Base-by-base conservation (phyloP, 2,113 vertebrate genomes). In the Tetrao urogallus region DNA sequence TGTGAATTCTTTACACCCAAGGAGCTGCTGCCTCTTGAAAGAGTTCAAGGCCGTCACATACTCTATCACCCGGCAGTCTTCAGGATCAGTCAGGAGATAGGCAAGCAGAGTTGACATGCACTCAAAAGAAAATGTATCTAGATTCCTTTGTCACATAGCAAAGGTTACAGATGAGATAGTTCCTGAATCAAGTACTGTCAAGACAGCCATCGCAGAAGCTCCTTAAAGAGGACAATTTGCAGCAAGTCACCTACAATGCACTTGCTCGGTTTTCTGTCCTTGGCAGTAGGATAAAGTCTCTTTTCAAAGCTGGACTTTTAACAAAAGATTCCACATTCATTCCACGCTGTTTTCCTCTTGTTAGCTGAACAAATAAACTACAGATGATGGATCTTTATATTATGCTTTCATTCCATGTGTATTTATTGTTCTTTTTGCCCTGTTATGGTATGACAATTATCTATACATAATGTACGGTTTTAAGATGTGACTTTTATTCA, bases 1-100 rank as follows among this genome's bases (percentile, higher is more conserved):
- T 0, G 1, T 32, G 45, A 45, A 32, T 80, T 42, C n/a, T 67
- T 82, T n/a, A 48, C 20, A 5, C 3, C n/a, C 1, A 4, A 36
- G 19, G 9, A 76, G 57, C 8, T 72, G 5, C n/a, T 72, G 30
- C 19, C 40, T 65, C 54, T 78, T 24, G 36, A 81, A 4, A 27
- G 9, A 60, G 12, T 13, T 20, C 30, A 63, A 50, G 32, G 34
- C 28, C 50, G n/a, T 67, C 64, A 65, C 36, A 50, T 38, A 28
- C 7, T 34, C 71, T 22, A 22, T 81, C n/a, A 73, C 25, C 57
- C 52, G 34, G 3, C 17, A 80, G 50, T 2, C 13, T 50, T 77
- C 45, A 90, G 65, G 27, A 58, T 8, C 34, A 67, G 38, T 11
- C 42, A 14, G 56, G 56, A 71, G 5, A 24, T 8, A 14, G 30